Base-by-base conservation (phyloP, 2,888 invertebrate species). In the Gymnoscelis rufifasciata region DNA sequence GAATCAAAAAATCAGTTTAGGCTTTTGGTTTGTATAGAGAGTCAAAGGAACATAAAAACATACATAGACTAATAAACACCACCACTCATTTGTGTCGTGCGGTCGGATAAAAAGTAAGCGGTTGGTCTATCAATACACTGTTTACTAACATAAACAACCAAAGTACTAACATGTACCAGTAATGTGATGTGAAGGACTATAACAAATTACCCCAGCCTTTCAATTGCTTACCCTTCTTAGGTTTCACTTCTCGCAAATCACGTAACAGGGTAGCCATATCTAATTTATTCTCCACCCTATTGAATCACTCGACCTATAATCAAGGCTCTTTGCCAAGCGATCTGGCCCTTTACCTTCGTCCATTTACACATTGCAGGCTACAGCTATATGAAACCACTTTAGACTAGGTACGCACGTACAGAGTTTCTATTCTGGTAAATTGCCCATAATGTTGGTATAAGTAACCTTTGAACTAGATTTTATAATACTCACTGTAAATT, bases 301-400 rank as follows among this genome's bases (percentile, higher is more conserved):
- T 49, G 53, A 49, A 44, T 29, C 51, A 40, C 44, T 45, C 49
- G 51, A 53, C 47, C 51, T 44, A 30, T 44, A 53, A 53, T 53
- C 49, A 45, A 45, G 40, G 42, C 38, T 51, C 48, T 51, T 56
- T 47, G 52, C 51, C 36, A 53, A 50, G 41, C 45, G 53, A 53
- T 47, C 43, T 39, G 29, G 24, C 29, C 53, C 51, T 51, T 47
- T 56, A 49, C 48, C 47, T 54, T 24, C 41, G 45, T 51, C 47
- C 51, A 47, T 46, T 44, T 51, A 41, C 43, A 43, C 47, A 35
- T 29, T 35, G 39, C 30, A 39, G 35, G 37, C 31, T 43, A 23
- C 36, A 8, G 44, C 31, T n/a, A 39, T 24, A 39, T 28, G 35
- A 47, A 35, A 47, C 36, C 30, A 26, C 47, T 47, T 12, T 26